A percentile compares a stretch with the other conserved stretches of the same genome.
These are phyloP conservation scores for Drosophila bocqueti DNA, from an alignment of 1,140 invertebrate genomes.

Conservation along the genomic window DNA sequence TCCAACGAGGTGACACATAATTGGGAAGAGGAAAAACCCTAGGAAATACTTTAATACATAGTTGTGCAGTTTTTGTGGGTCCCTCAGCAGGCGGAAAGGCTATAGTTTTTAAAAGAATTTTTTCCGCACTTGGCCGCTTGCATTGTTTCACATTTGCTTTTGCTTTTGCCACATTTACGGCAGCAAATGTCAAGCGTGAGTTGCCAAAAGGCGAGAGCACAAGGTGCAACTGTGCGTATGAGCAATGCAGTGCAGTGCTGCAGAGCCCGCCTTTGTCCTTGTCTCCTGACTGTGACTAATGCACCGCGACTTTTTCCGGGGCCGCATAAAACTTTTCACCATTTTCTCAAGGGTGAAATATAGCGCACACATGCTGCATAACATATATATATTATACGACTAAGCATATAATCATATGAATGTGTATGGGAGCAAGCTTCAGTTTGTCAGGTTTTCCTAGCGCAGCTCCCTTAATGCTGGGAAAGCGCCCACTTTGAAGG, in stretches of 20 bases:
- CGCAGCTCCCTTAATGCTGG: neutral
- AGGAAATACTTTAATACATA: conserved; percentile 28
- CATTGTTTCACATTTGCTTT: conserved; percentile 54
- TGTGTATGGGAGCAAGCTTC: conserved; percentile 14
- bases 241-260: conserved; percentile 48
- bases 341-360: conserved; percentile 62
- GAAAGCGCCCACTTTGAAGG: neutral
- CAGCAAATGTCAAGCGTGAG: conserved; percentile 58
- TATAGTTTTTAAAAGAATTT: conserved; percentile 25
- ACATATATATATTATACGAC: neutral
- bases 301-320: conserved; percentile 57
- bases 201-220: conserved; percentile 44
- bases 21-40: conserved; percentile 21
- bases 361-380: conserved; percentile 6
- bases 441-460: neutral
- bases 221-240: conserved; percentile 74
- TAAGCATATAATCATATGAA: conserved; percentile 37
- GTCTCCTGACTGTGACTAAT: conserved; percentile 72
- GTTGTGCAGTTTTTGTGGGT: conserved; percentile 25
- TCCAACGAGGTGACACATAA: conserved; percentile 29
- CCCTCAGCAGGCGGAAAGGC: conserved; percentile 25
- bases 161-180: conserved; percentile 55
- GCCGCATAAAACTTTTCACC: conserved; percentile 44
- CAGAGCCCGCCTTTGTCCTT: conserved; percentile 52
- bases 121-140: conserved; percentile 20